Conservation (phyloP, 1,140 invertebrate genomes). For the Drosophila parabipectinata region DNA sequence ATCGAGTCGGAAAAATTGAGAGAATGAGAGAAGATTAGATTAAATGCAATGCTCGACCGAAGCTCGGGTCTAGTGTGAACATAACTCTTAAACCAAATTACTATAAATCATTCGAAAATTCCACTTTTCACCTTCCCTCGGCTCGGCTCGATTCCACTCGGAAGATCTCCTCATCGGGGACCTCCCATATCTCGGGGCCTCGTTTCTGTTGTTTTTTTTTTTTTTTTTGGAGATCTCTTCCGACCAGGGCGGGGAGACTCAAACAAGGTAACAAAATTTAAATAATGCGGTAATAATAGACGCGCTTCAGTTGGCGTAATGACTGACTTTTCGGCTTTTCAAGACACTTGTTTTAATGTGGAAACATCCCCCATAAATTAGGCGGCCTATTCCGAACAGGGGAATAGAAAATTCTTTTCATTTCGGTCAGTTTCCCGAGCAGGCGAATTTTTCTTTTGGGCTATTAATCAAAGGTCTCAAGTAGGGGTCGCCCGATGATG, state of each 20-base stretch:
- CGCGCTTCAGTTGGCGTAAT: constrained; percentile 79
- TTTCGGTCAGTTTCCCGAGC: constrained; percentile 59
- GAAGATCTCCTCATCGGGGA: no score
- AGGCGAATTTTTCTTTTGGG: constrained; percentile 38
- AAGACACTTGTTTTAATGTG: constrained; percentile 30
- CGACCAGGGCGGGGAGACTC: background rate
- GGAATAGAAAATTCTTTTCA: constrained; percentile 19
- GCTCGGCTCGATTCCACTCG: background rate
- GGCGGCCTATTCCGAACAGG: background rate
- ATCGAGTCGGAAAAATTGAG: constrained; percentile 12
- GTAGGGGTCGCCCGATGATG: constrained; percentile 15
- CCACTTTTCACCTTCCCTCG: constrained; percentile 67
- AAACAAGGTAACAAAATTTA: constrained; percentile 53
- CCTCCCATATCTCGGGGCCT: background rate
- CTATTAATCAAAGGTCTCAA: constrained; percentile 72
- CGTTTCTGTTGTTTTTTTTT: background rate
- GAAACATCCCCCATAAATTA: constrained; percentile 46
- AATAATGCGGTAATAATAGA: constrained; percentile 82
- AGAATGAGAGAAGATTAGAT: constrained; percentile 64
- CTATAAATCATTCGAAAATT: constrained; percentile 81
- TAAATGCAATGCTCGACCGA: constrained; percentile 61
- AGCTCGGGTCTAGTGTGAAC: constrained; percentile 69
- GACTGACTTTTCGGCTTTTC: constrained; percentile 43
- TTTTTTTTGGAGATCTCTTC: background rate
- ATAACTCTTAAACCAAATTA: constrained; percentile 81